These are phyloP conservation scores for Caenorhabditis sp. DNA, from an alignment of 2,888 invertebrate species.

Conservation along the genomic window DNA sequence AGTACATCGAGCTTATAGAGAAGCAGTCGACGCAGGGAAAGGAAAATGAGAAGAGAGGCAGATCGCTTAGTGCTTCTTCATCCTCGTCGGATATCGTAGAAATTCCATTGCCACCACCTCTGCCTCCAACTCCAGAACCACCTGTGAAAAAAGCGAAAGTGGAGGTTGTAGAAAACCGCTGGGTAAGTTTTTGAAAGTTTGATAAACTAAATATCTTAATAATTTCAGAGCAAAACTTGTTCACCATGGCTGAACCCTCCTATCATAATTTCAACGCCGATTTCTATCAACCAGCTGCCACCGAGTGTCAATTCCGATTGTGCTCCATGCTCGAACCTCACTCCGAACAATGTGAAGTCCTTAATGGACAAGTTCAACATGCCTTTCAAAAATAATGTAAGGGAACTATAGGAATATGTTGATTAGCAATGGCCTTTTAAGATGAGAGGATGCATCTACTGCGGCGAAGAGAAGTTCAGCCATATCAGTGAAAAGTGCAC, in stretches of 20 bases:
- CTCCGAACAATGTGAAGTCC: no score
- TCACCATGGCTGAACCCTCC: background rate
- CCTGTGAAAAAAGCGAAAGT: background rate
- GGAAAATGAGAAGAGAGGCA: background rate
- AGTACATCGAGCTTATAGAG: background rate
- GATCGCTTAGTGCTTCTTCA: background rate
- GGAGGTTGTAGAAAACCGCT: background rate
- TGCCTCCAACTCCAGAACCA: background rate
- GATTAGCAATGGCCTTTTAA: no score
- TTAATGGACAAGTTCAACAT: background rate
- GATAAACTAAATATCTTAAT: background rate
- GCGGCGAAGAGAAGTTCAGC: background rate
- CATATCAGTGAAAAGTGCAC: slow-evolving; percentile 4
- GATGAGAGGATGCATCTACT: background rate
- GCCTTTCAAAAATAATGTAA: background rate
- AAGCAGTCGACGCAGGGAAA: background rate
- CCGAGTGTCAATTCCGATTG: no score
- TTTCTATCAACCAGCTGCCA: no score
- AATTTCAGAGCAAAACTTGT: background rate
- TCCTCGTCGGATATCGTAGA: background rate
- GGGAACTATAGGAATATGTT: no score
- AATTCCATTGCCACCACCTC: background rate
- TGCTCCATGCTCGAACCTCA: no score
- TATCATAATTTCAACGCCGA: no score
- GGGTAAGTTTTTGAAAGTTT: background rate